phyloP scores from a whole-genome alignment of 2,888 invertebrate genomes.

The Leptinotarsa peninsularis region DNA sequence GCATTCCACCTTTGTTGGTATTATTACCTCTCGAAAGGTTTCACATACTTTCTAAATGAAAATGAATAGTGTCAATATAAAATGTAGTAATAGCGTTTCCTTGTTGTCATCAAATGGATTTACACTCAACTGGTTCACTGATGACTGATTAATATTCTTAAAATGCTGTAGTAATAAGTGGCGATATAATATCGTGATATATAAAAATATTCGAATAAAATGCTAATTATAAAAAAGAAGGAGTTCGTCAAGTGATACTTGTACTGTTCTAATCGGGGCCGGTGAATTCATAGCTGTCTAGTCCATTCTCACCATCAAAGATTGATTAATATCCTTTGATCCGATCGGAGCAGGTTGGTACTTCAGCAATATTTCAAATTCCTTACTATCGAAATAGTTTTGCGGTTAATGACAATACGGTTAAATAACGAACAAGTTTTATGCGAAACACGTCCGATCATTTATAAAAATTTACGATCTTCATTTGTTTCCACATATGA shows the following conservation, averaged over 20 bases:
- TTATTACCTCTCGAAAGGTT: not conserved
- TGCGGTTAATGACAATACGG: not conserved
- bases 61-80: not conserved
- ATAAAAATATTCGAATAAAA: slow-evolving; percentile 5
- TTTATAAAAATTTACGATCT: too few relatives aligned
- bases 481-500: too few relatives aligned
- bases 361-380: not conserved
- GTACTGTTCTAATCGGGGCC: slow-evolving; percentile 20
- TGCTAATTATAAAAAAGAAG: slow-evolving; percentile 9
- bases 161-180: not conserved
- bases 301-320: slow-evolving; percentile 20
- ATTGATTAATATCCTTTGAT: not conserved
- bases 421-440: not conserved
- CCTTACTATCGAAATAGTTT: not conserved
- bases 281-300: slow-evolving; percentile 19
- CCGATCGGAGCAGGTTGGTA: not conserved
- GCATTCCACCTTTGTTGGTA: too few relatives aligned
- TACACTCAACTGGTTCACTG: not conserved
- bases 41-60: not conserved
- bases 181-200: not conserved
- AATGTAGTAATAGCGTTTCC: not conserved
- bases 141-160: not conserved
- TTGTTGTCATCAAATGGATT: slow-evolving; percentile 8
- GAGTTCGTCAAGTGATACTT: slow-evolving; percentile 2
- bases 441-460: too few relatives aligned